These are phyloP conservation scores for Temnothorax ravouxi DNA, from an alignment of 2,888 invertebrate species.

Conservation along the genomic window DNA sequence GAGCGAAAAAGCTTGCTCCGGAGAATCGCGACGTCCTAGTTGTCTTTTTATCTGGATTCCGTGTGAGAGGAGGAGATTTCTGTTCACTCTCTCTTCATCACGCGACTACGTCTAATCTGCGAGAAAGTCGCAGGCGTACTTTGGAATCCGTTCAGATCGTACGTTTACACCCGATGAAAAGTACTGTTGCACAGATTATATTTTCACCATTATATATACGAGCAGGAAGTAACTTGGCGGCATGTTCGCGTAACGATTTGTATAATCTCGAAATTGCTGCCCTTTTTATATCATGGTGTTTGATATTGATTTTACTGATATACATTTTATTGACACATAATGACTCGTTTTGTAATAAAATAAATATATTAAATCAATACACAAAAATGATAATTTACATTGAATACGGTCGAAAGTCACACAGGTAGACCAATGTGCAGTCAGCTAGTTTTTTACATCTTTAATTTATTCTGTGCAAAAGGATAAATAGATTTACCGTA, in stretches of 20 bases:
- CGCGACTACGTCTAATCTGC: conserved; percentile 75
- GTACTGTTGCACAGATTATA: conserved; percentile 12
- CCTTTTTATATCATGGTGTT: not conserved
- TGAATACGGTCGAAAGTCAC: not conserved
- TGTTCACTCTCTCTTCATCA: conserved; percentile 79
- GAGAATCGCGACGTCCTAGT: conserved; percentile 17
- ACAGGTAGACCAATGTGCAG: not conserved
- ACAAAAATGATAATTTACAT: not conserved
- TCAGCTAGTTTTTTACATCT: not conserved
- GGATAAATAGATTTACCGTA: not conserved
- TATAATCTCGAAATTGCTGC: not conserved
- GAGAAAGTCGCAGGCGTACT: conserved; percentile 80
- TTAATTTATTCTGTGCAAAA: not conserved
- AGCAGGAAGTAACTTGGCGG: conserved; percentile 4
- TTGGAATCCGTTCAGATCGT: conserved; percentile 57
- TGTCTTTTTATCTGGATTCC: conserved; percentile 54
- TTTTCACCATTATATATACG: conserved; percentile 37
- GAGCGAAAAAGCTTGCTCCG: not conserved
- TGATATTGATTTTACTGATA: not conserved
- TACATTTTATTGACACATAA: not conserved
- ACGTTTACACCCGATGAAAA: conserved; percentile 43
- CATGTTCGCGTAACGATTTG: conserved; percentile 5
- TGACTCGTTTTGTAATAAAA: not conserved
- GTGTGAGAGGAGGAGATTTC: conserved; percentile 55
- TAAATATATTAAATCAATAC: not conserved